These are phyloP conservation scores for Hypselothyrea guttata DNA, from an alignment of 2,888 invertebrate genomes.

Conservation along the genomic window DNA sequence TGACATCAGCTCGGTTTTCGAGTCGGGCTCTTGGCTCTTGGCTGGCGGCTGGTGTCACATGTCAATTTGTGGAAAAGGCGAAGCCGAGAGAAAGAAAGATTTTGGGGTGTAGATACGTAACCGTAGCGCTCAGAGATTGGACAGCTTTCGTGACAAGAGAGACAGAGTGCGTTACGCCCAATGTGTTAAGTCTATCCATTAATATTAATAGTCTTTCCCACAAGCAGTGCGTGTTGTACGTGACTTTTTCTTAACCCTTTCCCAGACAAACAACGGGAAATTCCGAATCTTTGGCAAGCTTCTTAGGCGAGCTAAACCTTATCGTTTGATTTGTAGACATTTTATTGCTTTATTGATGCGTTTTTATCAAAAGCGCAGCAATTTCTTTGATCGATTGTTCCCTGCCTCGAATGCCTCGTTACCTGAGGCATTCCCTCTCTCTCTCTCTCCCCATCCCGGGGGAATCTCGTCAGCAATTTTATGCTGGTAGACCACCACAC, in stretches of 20 bases:
- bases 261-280: too few species aligned
- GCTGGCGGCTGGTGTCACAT: conserved; percentile 65
- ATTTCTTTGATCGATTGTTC: conserved; percentile 69
- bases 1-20: conserved; percentile 16
- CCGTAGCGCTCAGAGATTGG: background rate
- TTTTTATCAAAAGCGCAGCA: conserved; percentile 69
- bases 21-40: too few species aligned
- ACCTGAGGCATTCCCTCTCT: conserved; percentile 39
- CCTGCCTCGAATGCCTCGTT: too few species aligned
- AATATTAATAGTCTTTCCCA: conserved; percentile 74
- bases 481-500: conserved; percentile 70
- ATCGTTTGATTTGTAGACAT: conserved; percentile 77
- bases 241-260: conserved; percentile 75
- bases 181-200: conserved; percentile 79
- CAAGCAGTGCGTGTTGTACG: conserved; percentile 71
- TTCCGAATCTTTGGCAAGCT: conserved; percentile 60
- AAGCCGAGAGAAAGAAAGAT: background rate
- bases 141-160: conserved; percentile 49
- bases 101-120: conserved; percentile 11
- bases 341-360: conserved; percentile 78
- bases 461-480: conserved; percentile 68
- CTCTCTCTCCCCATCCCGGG: conserved; percentile 16
- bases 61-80: conserved; percentile 61
- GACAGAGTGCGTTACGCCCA: conserved; percentile 65
- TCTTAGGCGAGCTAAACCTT: conserved; percentile 35